Percentiles rank a stretch among this genome's conserved stretches.
Evolutionary conservation across 2,797 vertebrate genomes (phyloP).

Genomic region (Aplochiton taeniatus): DNA sequence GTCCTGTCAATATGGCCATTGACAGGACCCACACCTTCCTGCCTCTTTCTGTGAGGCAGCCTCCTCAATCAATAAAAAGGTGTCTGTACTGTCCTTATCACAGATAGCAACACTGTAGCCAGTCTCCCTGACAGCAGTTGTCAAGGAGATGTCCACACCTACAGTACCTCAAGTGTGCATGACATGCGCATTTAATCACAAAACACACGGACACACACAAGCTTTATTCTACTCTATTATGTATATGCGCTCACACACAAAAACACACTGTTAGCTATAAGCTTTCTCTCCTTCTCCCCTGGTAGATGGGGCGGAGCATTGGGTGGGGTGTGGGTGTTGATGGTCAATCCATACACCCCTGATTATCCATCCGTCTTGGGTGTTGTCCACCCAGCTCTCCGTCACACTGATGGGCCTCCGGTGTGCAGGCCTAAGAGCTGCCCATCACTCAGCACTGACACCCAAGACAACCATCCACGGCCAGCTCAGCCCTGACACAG

Average conservation of each 20-base stretch:
- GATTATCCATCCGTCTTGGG: constrained; percentile 48
- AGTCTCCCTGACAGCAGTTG: background rate
- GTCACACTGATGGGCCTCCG: constrained; percentile 36
- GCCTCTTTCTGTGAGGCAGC: background rate
- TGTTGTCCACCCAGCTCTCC: constrained; percentile 36
- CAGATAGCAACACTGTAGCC: no score
- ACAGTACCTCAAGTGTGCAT: no score
- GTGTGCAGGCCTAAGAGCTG: constrained; percentile 53
- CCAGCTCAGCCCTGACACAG: constrained; percentile 23
- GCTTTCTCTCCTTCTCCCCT: background rate
- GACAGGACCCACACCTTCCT: background rate
- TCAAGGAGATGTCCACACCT: background rate
- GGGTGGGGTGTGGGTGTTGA: constrained; percentile 10
- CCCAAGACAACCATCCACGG: constrained; percentile 52
- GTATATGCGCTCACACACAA: background rate
- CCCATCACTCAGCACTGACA: constrained; percentile 63
- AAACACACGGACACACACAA: background rate
- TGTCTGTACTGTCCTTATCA: background rate
- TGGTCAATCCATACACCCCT: constrained; percentile 42
- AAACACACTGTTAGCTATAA: no score
- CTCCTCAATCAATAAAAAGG: background rate
- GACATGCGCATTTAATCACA: no score
- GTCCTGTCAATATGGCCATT: background rate
- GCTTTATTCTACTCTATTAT: background rate
- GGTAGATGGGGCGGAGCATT: background rate